Conservation (phyloP, 2,888 invertebrate genomes). For the Eristalis tenax region DNA sequence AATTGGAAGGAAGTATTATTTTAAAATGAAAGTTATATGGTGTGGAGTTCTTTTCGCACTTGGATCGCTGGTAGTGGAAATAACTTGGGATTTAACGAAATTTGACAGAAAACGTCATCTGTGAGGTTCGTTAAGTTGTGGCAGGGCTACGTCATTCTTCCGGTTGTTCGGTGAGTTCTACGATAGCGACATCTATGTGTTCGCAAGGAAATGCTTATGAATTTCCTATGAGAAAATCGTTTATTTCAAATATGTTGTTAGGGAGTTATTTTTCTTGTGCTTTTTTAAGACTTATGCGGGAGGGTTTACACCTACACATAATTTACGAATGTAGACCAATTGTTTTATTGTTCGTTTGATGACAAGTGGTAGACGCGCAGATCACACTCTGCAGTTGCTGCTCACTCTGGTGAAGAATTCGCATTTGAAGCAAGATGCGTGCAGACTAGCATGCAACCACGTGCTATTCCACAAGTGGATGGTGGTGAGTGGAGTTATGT, state of each 20-base stretch:
- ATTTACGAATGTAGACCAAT: too few species aligned
- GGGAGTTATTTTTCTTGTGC: background rate
- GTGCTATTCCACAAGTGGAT: too few species aligned
- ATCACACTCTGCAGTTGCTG: too few species aligned
- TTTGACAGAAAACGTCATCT: slow-evolving; percentile 71
- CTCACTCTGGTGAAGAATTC: too few species aligned
- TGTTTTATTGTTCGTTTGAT: too few species aligned
- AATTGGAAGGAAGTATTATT: slow-evolving; percentile 28
- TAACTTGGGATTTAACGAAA: slow-evolving; percentile 61
- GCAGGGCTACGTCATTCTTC: slow-evolving; percentile 72
- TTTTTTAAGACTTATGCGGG: background rate
- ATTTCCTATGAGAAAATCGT: slow-evolving; percentile 37
- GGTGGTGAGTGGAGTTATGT: too few species aligned
- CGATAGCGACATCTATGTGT: slow-evolving; percentile 45
- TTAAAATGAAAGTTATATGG: slow-evolving; percentile 50
- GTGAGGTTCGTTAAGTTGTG: slow-evolving; percentile 67
- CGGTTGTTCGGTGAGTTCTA: slow-evolving; percentile 65
- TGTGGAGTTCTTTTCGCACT: slow-evolving; percentile 64
- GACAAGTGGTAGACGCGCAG: too few species aligned
- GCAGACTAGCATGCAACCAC: too few species aligned
- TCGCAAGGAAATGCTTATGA: background rate
- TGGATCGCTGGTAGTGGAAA: slow-evolving; percentile 58
- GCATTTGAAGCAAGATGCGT: too few species aligned
- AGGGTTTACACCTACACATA: too few species aligned
- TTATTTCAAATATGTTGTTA: slow-evolving; percentile 17